Percentiles rank a stretch among this genome's conserved stretches.
phyloP scores from a whole-genome alignment of 2,888 invertebrate species.

The Scaptodrosophila latifasciaeformis region DNA sequence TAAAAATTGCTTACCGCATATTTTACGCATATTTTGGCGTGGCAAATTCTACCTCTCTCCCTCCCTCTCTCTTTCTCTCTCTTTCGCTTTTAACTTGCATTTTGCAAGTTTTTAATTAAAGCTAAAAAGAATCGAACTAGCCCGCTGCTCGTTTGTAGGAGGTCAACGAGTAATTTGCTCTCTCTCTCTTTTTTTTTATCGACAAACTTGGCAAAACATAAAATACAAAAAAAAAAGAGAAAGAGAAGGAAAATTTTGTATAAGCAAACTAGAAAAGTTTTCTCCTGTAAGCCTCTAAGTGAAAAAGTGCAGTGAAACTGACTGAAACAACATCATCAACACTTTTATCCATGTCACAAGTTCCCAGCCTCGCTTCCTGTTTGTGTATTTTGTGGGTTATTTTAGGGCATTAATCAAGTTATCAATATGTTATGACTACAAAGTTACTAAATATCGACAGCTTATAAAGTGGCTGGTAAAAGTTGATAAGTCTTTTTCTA shows the following conservation, averaged over 20 bases:
- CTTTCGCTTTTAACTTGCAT: constrained; percentile 25
- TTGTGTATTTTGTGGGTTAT: not conserved
- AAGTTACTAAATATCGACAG: not conserved
- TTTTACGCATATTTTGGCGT: constrained; percentile 52
- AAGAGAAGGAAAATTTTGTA: too few relatives aligned
- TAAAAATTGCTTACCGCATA: constrained; percentile 36
- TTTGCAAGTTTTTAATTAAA: constrained; percentile 63
- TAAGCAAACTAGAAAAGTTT: constrained; percentile 49
- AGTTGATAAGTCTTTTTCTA: too few relatives aligned
- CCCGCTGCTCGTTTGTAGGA: too few relatives aligned
- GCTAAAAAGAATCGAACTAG: constrained; percentile 64
- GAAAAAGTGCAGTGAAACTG: not conserved
- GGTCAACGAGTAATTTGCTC: constrained; percentile 42
- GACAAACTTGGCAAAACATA: constrained; percentile 56
- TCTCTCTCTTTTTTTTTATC: constrained; percentile 37
- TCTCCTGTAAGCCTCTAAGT: not conserved
- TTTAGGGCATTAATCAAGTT: constrained; percentile 43
- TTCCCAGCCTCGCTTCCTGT: not conserved
- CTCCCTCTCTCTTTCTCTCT: too few relatives aligned
- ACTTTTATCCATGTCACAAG: not conserved
- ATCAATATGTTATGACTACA: constrained; percentile 20
- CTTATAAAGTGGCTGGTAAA: not conserved
- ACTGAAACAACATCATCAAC: not conserved
- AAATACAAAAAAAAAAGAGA: too few relatives aligned
- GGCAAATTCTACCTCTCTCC: constrained; percentile 11